Evolutionary conservation across 2,888 invertebrate species (phyloP).

Genomic region (Physocephala rufipes): DNA sequence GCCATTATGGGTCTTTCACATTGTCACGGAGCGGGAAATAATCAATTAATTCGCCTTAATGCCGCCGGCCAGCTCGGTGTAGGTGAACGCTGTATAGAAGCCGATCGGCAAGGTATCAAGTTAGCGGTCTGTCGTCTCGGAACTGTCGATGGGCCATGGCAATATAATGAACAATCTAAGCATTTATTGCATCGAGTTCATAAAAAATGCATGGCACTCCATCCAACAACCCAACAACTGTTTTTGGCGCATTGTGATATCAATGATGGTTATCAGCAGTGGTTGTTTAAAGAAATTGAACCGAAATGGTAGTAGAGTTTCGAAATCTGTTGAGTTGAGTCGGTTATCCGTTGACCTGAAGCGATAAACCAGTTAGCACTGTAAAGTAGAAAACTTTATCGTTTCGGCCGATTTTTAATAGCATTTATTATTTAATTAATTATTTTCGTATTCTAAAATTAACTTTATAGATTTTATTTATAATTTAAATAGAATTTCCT

Average conservation of each 20-base stretch:
- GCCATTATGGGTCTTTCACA: constrained; percentile 88
- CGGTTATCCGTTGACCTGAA: neutral
- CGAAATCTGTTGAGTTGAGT: neutral
- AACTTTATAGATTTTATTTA: neutral
- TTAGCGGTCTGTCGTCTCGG: constrained; percentile 91
- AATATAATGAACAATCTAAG: constrained; percentile 80
- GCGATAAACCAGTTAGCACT: neutral
- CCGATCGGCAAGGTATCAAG: constrained; percentile 85
- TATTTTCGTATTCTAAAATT: neutral
- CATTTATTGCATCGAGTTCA: constrained; percentile 80
- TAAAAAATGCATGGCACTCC: constrained; percentile 83
- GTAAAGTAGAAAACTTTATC: constrained; percentile 18
- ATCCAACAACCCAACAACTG: constrained; percentile 81
- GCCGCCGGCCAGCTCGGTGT: constrained; percentile 93
- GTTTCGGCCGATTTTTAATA: constrained; percentile 28
- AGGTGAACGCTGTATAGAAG: constrained; percentile 95
- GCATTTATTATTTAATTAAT: neutral
- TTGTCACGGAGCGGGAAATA: constrained; percentile 96
- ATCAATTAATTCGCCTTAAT: constrained; percentile 91
- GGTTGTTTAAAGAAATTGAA: constrained; percentile 81
- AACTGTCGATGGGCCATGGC: constrained; percentile 95
- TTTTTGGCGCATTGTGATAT: constrained; percentile 85
- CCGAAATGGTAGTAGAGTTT: constrained; percentile 69
- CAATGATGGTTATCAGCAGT: constrained; percentile 87
- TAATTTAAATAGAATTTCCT: neutral